Conservation (phyloP, 2,888 invertebrate genomes). For the Amphipoea oculea region DNA sequence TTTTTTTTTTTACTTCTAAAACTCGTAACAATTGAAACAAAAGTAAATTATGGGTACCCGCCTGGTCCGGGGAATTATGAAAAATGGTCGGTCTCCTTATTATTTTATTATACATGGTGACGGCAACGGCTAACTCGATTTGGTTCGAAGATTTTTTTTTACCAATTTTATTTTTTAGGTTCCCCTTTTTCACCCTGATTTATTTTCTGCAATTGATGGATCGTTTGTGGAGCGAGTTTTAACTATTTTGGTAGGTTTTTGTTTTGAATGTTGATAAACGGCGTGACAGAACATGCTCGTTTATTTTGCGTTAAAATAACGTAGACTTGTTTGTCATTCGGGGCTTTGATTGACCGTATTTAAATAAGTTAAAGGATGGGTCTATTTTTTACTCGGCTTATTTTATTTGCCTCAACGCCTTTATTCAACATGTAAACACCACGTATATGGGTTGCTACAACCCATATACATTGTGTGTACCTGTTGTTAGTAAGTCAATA, state of each 20-base stretch:
- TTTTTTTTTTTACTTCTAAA: conserved; percentile 77
- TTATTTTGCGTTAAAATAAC: conserved; percentile 19
- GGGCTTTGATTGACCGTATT: conserved; percentile 17
- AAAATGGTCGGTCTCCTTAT: conserved; percentile 77
- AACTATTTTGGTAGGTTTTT: conserved; percentile 43
- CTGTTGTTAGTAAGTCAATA: neutral
- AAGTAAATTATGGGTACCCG: conserved; percentile 84
- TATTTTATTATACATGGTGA: conserved; percentile 69
- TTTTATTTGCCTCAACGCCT: neutral
- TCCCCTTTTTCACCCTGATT: conserved; percentile 53
- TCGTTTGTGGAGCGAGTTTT: conserved; percentile 46
- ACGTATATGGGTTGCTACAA: neutral
- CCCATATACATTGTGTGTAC: neutral
- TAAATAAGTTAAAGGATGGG: neutral
- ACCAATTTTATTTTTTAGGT: conserved; percentile 32
- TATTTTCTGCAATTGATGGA: conserved; percentile 60
- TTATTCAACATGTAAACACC: neutral
- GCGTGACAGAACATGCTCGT: conserved; percentile 24
- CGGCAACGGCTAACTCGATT: conserved; percentile 65
- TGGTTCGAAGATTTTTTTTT: conserved; percentile 55
- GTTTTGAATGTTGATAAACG: conserved; percentile 47
- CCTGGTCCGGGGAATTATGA: conserved; percentile 81
- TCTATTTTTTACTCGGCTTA: neutral
- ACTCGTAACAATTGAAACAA: conserved; percentile 88
- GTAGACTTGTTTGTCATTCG: conserved; percentile 14